A percentile compares a stretch with the other conserved stretches of the same genome.
Evolutionary conservation across 2,113 vertebrate species (phyloP).

Genomic region (Macrotis lagotis): DNA sequence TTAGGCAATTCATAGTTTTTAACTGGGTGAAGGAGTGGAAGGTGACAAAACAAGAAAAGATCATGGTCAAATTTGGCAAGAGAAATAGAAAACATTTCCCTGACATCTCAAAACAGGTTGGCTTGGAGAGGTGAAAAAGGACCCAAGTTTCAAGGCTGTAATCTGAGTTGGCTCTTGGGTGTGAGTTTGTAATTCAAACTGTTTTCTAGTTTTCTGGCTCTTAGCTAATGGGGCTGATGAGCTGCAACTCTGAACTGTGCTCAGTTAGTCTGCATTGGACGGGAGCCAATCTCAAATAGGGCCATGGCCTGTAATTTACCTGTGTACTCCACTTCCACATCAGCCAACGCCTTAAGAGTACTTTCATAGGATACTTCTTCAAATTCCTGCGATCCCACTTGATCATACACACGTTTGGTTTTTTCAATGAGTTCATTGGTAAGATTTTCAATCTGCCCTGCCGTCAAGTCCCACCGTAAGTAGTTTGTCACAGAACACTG

Average conservation of each 20-base stretch:
- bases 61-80: not conserved
- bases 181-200: no score
- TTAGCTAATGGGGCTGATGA: rapidly evolving
- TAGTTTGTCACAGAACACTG: slow-evolving; percentile 79
- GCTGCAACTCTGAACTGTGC: not conserved
- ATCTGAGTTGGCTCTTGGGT: not conserved
- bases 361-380: slow-evolving; percentile 88
- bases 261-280: no score
- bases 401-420: slow-evolving; percentile 93
- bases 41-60: not conserved
- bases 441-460: slow-evolving; percentile 86
- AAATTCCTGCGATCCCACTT: slow-evolving; percentile 87
- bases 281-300: not conserved
- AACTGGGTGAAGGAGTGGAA: not conserved
- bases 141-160: not conserved
- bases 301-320: slow-evolving; percentile 79
- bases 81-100: not conserved
- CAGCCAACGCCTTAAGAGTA: slow-evolving; percentile 91
- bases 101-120: not conserved
- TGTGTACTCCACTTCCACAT: slow-evolving; percentile 94
- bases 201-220: not conserved
- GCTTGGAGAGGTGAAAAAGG: not conserved
- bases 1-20: not conserved
- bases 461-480: slow-evolving; percentile 92
- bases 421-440: slow-evolving; percentile 86